Evolutionary conservation across 2,797 vertebrate genomes (phyloP), one percentile per base, ranked within the genome.

Genomic region (Trachops cirrhosus): DNA sequence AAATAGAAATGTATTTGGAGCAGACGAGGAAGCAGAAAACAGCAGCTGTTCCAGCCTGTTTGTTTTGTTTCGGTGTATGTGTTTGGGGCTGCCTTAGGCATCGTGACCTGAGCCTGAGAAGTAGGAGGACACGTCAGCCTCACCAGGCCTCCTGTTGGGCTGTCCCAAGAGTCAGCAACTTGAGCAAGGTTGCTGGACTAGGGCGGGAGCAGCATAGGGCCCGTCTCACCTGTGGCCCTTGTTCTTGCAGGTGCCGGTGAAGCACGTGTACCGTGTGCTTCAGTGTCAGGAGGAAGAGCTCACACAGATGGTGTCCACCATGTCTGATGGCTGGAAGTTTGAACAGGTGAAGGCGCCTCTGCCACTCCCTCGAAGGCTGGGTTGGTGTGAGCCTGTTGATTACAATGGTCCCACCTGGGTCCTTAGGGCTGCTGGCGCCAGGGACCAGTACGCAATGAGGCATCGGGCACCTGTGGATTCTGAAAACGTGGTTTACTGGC

Each of bases 211-310:
- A 26, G 44, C 68, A 37, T 50, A 26, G 59, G 4, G 67, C 54
- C 21, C 0, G 0, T 18, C 46, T 88, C 41, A 59, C 16, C n/a
- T 0, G 2, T 15, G 74, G 21, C 57, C 14, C n/a, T 50, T 96
- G 68, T 95, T 91, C 48, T 82, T 77, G 54, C 97, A 99, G 99
- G 98, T 99, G 97, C 99, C 99, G 0, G 98, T 99, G 97, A 99
- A 99, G 97, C 99, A 99, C 2, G 99, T 99, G 48, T 99, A 99
- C 98, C 98, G 99, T 86, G 99, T 99, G 97, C 98, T 99, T 87
- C 99, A 99, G 98, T 99, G 99, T 97, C 99, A 99, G 97, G 99
- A 99, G 70, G 99, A 99, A 92, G 99, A 99, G 59, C 99, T 99
- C 59, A 99, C 99, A 1, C 99, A 99, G 93, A 99, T 99, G 99